These are phyloP conservation scores for Zeuzera pyrina DNA, from an alignment of 2,888 invertebrate genomes.

Conservation along the genomic window DNA sequence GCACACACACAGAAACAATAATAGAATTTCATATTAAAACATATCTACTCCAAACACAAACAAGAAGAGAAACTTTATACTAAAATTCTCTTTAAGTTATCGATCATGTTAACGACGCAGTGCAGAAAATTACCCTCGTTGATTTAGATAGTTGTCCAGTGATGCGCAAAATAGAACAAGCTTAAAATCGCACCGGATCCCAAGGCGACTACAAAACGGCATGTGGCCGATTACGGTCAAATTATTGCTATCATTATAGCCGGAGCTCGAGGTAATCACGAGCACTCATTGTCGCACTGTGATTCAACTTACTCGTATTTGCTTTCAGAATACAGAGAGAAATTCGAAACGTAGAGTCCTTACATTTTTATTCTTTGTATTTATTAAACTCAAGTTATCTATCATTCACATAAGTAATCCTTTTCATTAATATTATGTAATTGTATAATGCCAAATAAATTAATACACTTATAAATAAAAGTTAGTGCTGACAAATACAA, in stretches of 20 bases:
- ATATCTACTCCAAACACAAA: background rate
- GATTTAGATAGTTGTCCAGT: conserved; percentile 59
- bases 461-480: too few species aligned
- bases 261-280: conserved; percentile 48
- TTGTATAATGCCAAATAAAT: too few species aligned
- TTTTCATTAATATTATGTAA: too few species aligned
- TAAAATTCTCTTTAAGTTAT: conserved; percentile 6
- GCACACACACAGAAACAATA: too few species aligned
- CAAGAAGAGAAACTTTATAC: background rate
- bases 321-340: too few species aligned
- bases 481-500: too few species aligned
- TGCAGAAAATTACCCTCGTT: conserved; percentile 49
- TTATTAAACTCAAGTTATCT: too few species aligned
- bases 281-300: conserved; percentile 32
- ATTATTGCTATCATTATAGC: conserved; percentile 67
- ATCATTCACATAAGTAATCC: too few species aligned
- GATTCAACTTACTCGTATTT: too few species aligned
- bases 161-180: conserved; percentile 59
- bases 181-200: conserved; percentile 62
- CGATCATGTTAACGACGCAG: conserved; percentile 38
- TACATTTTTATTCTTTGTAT: too few species aligned
- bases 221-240: conserved; percentile 64
- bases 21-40: conserved; percentile 18
- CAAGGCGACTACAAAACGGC: conserved; percentile 63
- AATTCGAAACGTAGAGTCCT: too few species aligned